These are phyloP conservation scores for Microcebus ravelobensis DNA, from an alignment of 2,113 vertebrate species.

Conservation along the genomic window DNA sequence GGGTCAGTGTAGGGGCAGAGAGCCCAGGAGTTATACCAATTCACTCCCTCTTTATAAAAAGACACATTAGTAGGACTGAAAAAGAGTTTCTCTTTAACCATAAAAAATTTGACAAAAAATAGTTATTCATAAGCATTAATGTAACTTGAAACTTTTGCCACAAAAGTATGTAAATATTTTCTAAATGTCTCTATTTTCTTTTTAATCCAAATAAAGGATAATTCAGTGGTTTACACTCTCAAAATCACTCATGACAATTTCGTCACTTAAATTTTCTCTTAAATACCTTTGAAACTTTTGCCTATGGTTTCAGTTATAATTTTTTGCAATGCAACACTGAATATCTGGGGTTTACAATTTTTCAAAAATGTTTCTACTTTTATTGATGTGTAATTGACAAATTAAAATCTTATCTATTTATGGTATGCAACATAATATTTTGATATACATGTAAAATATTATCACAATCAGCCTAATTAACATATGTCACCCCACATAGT, in stretches of 20 bases:
- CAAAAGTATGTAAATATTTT: neutral
- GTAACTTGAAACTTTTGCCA: neutral
- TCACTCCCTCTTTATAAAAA: neutral
- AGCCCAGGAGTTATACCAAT: accelerated
- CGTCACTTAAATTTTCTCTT: conserved; percentile 10
- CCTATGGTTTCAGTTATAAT: neutral
- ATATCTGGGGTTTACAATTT: neutral
- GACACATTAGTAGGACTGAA: accelerated
- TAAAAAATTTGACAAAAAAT: neutral
- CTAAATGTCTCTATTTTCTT: neutral
- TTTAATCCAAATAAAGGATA: neutral
- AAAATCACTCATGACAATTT: neutral
- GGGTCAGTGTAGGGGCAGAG: neutral
- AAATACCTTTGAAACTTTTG: neutral
- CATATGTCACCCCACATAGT: neutral
- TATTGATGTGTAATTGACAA: neutral
- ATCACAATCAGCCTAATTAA: neutral
- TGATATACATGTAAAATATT: neutral
- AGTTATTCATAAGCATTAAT: neutral
- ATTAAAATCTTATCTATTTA: neutral
- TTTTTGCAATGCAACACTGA: neutral
- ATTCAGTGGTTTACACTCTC: neutral
- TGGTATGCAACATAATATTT: neutral
- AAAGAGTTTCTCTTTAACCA: neutral
- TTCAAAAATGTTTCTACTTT: neutral